phyloP scores from a whole-genome alignment of 2,113 vertebrate species.

The Phalacrocorax carbo region DNA sequence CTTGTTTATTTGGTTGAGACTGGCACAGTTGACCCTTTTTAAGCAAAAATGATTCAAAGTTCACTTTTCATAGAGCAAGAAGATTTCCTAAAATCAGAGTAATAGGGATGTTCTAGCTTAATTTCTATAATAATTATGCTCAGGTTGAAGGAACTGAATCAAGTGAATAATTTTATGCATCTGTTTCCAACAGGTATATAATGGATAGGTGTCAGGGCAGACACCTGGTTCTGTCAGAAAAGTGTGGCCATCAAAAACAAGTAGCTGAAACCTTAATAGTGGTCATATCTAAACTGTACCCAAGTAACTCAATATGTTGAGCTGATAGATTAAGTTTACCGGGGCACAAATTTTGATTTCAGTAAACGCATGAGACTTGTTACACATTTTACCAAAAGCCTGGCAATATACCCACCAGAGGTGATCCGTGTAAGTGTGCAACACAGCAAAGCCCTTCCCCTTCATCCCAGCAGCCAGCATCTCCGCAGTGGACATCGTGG shows the following conservation, averaged over 20 bases:
- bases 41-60: not conserved
- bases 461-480: constrained; percentile 90
- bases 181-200: not conserved
- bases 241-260: not conserved
- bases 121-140: not conserved
- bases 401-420: constrained; percentile 82
- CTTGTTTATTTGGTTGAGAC: not conserved
- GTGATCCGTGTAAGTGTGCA: constrained; percentile 90
- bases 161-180: not conserved
- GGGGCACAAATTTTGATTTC: not conserved
- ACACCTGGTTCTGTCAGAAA: not conserved
- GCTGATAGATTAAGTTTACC: not conserved
- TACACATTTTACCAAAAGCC: not conserved
- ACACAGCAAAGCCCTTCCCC: constrained; percentile 87
- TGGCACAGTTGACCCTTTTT: not conserved
- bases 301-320: not conserved
- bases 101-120: not conserved
- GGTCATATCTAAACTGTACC: not conserved
- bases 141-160: not conserved
- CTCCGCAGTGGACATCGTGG: constrained; percentile 81
- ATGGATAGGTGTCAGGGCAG: not conserved
- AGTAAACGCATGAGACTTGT: not conserved
- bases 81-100: not conserved
- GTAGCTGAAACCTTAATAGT: not conserved
- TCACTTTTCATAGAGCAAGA: not conserved